Evolutionary conservation across 2,113 vertebrate genomes (phyloP).

Genomic region (Tapirus terrestris): DNA sequence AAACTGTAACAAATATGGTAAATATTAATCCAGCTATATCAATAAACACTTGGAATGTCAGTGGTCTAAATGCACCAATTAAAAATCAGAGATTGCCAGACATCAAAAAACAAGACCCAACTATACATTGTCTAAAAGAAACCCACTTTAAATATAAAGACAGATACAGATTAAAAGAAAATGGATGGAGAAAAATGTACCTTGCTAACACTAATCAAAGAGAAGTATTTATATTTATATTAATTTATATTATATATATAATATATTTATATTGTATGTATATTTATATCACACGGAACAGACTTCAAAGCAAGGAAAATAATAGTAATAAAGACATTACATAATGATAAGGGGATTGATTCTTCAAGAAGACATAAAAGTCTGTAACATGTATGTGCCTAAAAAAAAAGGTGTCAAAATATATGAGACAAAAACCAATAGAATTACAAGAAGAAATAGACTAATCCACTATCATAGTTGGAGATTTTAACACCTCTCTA

Average conservation of each 20-base stretch:
- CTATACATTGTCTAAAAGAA: neutral
- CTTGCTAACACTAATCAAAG: neutral
- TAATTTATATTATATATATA: no score
- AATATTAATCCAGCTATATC: neutral
- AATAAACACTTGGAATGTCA: neutral
- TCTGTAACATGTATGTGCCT: neutral
- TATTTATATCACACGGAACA: neutral
- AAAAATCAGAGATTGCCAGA: neutral
- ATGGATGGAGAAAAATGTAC: neutral
- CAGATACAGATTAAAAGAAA: neutral
- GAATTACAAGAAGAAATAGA: neutral
- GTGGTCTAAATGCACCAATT: neutral
- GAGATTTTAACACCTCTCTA: neutral
- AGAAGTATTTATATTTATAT: no score
- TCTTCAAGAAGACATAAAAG: neutral
- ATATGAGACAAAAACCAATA: neutral
- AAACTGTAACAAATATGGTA: neutral
- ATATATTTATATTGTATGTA: no score
- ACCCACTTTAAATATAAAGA: neutral
- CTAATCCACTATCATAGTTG: neutral
- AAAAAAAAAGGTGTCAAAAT: neutral
- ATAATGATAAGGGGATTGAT: neutral
- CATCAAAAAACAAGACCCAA: neutral
- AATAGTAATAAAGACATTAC: neutral
- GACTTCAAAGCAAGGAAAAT: neutral